Percentiles rank a stretch among this genome's conserved stretches.
These are phyloP conservation scores for Crax fasciolata DNA, from an alignment of 2,797 vertebrate species.

Conservation along the genomic window DNA sequence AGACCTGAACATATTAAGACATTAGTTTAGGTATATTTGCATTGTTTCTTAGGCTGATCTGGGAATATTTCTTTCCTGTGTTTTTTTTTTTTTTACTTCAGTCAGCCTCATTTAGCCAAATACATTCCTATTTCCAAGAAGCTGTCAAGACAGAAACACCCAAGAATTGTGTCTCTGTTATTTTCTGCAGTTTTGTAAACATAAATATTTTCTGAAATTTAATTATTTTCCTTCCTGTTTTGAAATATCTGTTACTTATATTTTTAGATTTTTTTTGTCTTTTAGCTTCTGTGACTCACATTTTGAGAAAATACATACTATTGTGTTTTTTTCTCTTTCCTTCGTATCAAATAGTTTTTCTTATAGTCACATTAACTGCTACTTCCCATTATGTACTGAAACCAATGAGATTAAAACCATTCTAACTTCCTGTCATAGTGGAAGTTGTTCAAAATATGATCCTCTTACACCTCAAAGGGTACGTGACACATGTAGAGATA, in stretches of 20 bases:
- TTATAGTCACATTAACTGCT: background rate
- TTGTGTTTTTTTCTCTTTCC: background rate
- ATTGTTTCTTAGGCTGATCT: background rate
- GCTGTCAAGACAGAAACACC: background rate
- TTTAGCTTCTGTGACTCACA: background rate
- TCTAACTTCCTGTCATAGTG: background rate
- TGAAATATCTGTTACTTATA: background rate
- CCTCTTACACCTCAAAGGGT: background rate
- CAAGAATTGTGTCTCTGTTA: background rate
- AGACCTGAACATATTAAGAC: background rate
- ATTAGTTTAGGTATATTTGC: background rate
- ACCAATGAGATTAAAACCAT: background rate
- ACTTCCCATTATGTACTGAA: background rate
- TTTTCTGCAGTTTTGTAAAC: background rate
- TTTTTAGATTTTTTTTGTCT: background rate
- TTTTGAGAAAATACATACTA: background rate
- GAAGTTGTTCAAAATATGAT: background rate
- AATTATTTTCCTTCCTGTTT: background rate
- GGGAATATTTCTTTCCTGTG: background rate
- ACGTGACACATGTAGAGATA: rapidly evolving
- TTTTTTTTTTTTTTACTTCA: background rate
- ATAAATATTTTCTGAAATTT: background rate
- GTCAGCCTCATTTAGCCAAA: background rate
- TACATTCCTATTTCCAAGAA: background rate
- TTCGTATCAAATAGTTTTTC: background rate